Evolutionary conservation across 92 coral and sea anemone species (phyloP).

Genomic region (Bergia sp.): DNA sequence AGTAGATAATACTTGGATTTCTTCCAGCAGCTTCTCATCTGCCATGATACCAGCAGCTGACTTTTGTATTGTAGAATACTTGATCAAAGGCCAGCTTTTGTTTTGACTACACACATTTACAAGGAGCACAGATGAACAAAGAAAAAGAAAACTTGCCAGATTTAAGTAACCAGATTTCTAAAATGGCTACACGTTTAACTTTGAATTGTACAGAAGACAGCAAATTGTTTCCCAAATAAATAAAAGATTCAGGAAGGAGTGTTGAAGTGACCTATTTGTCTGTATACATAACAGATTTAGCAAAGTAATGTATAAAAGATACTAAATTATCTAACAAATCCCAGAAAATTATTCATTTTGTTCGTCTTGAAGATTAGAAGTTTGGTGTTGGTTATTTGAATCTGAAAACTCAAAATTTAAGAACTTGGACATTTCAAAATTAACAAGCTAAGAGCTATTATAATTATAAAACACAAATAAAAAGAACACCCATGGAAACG

Average conservation of each 20-base stretch:
- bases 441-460: constrained; percentile 1
- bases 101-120: neutral
- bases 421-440: constrained; percentile 3
- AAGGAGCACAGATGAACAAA: neutral
- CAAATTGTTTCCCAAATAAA: too few relatives aligned
- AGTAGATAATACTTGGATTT: constrained; percentile 22
- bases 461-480: constrained; percentile 12
- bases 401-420: neutral
- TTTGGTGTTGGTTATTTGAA: neutral
- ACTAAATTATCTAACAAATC: too few relatives aligned
- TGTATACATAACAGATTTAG: too few relatives aligned
- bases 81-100: constrained; percentile 12
- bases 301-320: too few relatives aligned
- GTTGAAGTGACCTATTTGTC: too few relatives aligned
- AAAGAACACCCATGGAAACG: neutral
- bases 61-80: neutral
- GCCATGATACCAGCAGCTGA: neutral
- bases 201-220: too few relatives aligned
- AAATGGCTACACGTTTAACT: neutral
- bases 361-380: neutral
- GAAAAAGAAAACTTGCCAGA: neutral
- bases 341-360: neutral
- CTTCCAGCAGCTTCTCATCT: constrained; percentile 1
- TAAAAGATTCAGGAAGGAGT: neutral
- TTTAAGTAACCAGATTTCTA: neutral